Percentiles rank a stretch among this genome's conserved stretches.
Evolutionary conservation across 2,113 vertebrate genomes (phyloP).

Genomic region (Phalacrocorax carbo): DNA sequence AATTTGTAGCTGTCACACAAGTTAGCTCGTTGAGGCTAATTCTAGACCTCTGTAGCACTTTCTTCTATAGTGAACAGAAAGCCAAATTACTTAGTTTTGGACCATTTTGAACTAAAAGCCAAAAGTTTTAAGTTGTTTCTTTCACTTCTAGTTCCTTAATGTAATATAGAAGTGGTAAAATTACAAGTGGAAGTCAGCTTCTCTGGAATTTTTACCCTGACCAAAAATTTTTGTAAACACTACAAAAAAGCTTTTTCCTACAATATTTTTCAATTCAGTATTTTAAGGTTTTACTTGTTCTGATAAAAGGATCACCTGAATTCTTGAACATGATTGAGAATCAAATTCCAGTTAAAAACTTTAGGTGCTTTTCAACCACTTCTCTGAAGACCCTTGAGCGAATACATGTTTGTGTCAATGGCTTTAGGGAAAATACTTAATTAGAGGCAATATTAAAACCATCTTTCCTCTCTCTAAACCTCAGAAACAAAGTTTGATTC

Average conservation of each 20-base stretch:
- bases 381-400: slow-evolving; percentile 4
- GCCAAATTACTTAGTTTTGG: background rate
- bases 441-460: slow-evolving; percentile 13
- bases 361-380: background rate
- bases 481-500: slow-evolving; percentile 19
- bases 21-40: background rate
- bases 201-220: background rate
- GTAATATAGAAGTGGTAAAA: background rate
- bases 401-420: background rate
- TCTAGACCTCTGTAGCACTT: background rate
- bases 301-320: background rate
- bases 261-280: background rate
- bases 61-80: background rate
- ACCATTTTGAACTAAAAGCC: background rate
- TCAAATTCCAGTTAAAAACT: background rate
- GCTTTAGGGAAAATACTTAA: background rate
- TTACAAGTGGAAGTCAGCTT: background rate
- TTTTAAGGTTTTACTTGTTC: background rate
- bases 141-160: background rate
- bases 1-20: background rate
- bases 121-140: background rate
- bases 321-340: background rate
- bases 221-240: background rate
- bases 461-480: background rate
- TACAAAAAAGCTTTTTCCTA: background rate